These are phyloP conservation scores for Eupithecia insigniata DNA, from an alignment of 2,888 invertebrate species.

Conservation along the genomic window DNA sequence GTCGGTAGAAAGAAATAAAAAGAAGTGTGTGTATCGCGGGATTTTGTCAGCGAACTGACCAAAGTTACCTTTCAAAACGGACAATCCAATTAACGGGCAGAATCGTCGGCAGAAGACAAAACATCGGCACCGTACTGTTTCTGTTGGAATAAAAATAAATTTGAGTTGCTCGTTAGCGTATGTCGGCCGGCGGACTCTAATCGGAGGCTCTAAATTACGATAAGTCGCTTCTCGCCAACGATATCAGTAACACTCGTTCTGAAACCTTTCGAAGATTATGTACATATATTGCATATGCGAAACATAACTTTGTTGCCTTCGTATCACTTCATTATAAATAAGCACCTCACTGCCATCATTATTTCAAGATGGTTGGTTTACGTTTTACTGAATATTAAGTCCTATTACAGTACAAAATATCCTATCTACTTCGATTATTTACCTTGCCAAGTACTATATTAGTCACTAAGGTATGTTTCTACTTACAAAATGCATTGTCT, in stretches of 20 bases:
- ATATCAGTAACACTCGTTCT: slow-evolving; percentile 78
- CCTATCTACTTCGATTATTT: not conserved
- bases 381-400: slow-evolving; percentile 12
- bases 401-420: not conserved
- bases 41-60: slow-evolving; percentile 52
- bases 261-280: slow-evolving; percentile 73
- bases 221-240: slow-evolving; percentile 75
- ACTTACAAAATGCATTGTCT: not conserved
- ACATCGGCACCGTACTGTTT: slow-evolving; percentile 74
- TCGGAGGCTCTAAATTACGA: slow-evolving; percentile 82
- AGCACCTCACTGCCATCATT: slow-evolving; percentile 26
- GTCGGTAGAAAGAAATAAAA: slow-evolving; percentile 10
- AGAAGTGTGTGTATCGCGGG: slow-evolving; percentile 51
- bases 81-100: slow-evolving; percentile 78
- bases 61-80: slow-evolving; percentile 58
- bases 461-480: not conserved
- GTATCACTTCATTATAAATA: slow-evolving; percentile 58
- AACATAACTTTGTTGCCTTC: slow-evolving; percentile 72
- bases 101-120: slow-evolving; percentile 76
- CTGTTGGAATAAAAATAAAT: slow-evolving; percentile 74
- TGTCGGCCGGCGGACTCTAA: slow-evolving; percentile 77
- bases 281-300: slow-evolving; percentile 53
- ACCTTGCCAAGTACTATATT: not conserved
- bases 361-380: slow-evolving; percentile 25
- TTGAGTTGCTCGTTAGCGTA: slow-evolving; percentile 81